These are phyloP conservation scores for Halesus radiatus DNA, from an alignment of 1,140 invertebrate species.

Conservation along the genomic window DNA sequence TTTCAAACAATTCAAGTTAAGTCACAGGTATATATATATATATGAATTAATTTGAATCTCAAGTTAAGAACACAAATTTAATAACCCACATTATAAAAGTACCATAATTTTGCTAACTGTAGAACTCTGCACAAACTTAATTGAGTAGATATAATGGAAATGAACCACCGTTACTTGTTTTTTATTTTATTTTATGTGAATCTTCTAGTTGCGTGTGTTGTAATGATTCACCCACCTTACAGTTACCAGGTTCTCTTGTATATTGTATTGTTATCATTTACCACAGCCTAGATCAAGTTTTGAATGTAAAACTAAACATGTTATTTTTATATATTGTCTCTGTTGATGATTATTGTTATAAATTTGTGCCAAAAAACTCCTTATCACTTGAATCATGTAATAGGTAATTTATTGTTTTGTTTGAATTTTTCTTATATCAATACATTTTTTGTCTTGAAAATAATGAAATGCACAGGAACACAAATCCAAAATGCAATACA, in stretches of 20 bases:
- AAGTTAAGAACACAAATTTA: no score
- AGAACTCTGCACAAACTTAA: no score
- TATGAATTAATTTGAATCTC: no score
- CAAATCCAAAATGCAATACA: no score
- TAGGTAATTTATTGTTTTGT: constrained; percentile 17
- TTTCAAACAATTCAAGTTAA: no score
- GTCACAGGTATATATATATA: no score
- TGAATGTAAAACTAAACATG: constrained; percentile 9
- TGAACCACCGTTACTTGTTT: no score
- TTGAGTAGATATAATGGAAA: no score
- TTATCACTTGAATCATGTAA: background rate
- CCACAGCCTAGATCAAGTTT: background rate
- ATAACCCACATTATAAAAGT: no score
- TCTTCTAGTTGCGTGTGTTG: no score
- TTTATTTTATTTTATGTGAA: no score
- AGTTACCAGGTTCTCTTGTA: constrained; percentile 3
- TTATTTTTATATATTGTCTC: constrained; percentile 39
- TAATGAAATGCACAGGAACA: background rate
- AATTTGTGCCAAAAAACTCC: constrained; percentile 38
- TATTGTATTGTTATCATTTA: constrained; percentile 9
- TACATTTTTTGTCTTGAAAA: constrained; percentile 7
- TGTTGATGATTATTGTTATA: constrained; percentile 32
- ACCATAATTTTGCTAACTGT: no score
- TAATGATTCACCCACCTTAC: background rate
- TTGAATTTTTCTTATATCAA: background rate